Evolutionary conservation across 37 sponge, comb jelly and placozoan genomes (phyloP).

Genomic region (Oscarella lobularis): DNA sequence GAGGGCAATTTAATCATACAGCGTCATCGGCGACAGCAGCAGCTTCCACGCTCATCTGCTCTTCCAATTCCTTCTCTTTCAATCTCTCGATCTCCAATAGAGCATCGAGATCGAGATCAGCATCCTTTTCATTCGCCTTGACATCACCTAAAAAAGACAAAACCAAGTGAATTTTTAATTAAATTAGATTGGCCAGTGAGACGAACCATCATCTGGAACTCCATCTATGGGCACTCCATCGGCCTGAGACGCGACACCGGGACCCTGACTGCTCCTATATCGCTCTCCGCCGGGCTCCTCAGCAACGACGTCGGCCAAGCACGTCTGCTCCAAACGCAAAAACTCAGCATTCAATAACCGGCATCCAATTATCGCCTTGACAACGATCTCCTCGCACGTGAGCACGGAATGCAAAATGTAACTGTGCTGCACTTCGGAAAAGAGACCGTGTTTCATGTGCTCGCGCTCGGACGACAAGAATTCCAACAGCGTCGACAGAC

Average conservation of each 20-base stretch:
- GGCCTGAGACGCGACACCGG: too few relatives aligned
- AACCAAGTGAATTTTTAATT: too few relatives aligned
- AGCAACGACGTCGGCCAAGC: constrained; percentile 53
- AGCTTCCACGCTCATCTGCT: constrained; percentile 14
- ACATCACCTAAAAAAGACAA: too few relatives aligned
- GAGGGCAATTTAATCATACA: too few relatives aligned
- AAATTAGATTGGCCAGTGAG: too few relatives aligned
- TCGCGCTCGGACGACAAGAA: constrained; percentile 34
- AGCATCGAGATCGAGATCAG: constrained; percentile 31
- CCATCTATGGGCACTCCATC: too few relatives aligned
- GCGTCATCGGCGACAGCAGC: too few relatives aligned
- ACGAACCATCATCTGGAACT: too few relatives aligned
- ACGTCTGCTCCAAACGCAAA: constrained; percentile 60
- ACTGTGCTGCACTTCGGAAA: constrained; percentile 59
- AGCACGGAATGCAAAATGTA: constrained; percentile 34
- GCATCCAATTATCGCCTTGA: constrained; percentile 42
- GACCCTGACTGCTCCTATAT: not conserved
- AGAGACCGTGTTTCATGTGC: constrained; percentile 65
- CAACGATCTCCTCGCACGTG: constrained; percentile 30
- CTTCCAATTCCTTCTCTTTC: constrained; percentile 3
- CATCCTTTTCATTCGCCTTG: too few relatives aligned
- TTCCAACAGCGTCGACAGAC: constrained; percentile 19
- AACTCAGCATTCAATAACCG: constrained; percentile 39
- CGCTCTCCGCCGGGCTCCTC: constrained; percentile 42
- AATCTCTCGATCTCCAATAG: constrained; percentile 25